Conservation (phyloP, 2,888 invertebrate genomes). For the Polia nebulosa region DNA sequence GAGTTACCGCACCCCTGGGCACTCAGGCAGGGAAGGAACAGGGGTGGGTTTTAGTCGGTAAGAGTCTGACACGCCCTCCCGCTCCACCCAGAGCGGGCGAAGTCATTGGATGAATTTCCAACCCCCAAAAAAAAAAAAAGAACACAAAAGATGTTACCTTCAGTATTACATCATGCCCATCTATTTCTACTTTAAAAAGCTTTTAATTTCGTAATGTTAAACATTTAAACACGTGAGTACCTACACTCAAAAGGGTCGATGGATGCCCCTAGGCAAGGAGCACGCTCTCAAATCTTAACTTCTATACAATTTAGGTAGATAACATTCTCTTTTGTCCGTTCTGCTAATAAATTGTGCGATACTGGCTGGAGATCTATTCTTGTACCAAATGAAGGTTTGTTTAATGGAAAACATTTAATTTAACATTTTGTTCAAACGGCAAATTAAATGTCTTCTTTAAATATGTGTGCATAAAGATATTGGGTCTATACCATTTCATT, state of each 20-base stretch:
- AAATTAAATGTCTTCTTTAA: constrained; percentile 13
- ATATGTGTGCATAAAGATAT: background rate
- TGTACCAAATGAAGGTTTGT: constrained; percentile 28
- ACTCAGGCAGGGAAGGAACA: too few species aligned
- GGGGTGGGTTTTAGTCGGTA: too few species aligned
- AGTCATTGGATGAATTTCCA: too few species aligned
- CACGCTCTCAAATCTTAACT: constrained; percentile 21
- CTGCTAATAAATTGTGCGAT: constrained; percentile 54
- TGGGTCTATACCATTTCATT: background rate
- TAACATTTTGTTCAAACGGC: constrained; percentile 14
- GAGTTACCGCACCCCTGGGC: too few species aligned
- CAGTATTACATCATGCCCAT: background rate
- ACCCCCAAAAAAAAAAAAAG: too few species aligned
- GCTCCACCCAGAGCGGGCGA: too few species aligned
- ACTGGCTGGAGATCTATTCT: constrained; percentile 32
- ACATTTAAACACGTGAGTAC: constrained; percentile 9
- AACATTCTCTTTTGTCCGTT: constrained; percentile 57
- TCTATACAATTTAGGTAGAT: constrained; percentile 41
- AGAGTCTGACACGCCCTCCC: too few species aligned
- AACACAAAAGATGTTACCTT: background rate
- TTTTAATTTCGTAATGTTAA: constrained; percentile 18
- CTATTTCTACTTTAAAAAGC: background rate
- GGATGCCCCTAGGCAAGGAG: constrained; percentile 27
- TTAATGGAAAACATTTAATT: constrained; percentile 33
- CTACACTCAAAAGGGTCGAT: constrained; percentile 22